A percentile compares a stretch with the other conserved stretches of the same genome.
Conservation (phyloP, 2,888 invertebrate species). For the Crossocerus cetratus region DNA sequence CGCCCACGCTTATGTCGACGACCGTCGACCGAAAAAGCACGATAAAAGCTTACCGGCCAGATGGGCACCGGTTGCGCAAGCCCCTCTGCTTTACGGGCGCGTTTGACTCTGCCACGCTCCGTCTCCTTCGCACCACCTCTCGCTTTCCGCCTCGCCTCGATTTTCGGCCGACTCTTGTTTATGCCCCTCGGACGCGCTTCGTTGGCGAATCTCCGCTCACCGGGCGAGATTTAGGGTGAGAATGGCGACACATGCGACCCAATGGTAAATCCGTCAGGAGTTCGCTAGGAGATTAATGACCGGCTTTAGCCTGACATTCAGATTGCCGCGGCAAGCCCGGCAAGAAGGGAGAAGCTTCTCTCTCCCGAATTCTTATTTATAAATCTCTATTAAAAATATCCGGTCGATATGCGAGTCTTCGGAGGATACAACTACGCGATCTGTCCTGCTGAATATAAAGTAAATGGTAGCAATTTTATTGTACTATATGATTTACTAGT, state of each 20-base stretch:
- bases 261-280: slow-evolving; percentile 8
- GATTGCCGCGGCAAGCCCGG: not conserved
- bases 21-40: slow-evolving; percentile 60
- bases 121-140: slow-evolving; percentile 12
- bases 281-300: slow-evolving; percentile 47
- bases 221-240: slow-evolving; percentile 29
- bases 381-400: not conserved
- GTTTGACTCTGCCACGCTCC: too few species aligned
- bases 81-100: slow-evolving; percentile 15
- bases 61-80: slow-evolving; percentile 63
- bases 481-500: too few species aligned
- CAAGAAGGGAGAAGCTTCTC: not conserved
- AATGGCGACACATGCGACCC: slow-evolving; percentile 31
- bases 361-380: not conserved
- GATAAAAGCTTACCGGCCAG: slow-evolving; percentile 66
- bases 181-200: slow-evolving; percentile 3
- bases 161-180: slow-evolving; percentile 5
- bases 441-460: too few species aligned
- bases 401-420: too few species aligned
- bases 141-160: not conserved
- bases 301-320: slow-evolving; percentile 10
- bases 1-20: slow-evolving; percentile 63
- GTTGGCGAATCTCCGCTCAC: slow-evolving; percentile 7
- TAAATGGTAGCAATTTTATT: too few species aligned
- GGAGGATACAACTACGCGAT: too few species aligned